Base-by-base conservation (phyloP, 2,113 vertebrate species). In the Eolophus roseicapilla region DNA sequence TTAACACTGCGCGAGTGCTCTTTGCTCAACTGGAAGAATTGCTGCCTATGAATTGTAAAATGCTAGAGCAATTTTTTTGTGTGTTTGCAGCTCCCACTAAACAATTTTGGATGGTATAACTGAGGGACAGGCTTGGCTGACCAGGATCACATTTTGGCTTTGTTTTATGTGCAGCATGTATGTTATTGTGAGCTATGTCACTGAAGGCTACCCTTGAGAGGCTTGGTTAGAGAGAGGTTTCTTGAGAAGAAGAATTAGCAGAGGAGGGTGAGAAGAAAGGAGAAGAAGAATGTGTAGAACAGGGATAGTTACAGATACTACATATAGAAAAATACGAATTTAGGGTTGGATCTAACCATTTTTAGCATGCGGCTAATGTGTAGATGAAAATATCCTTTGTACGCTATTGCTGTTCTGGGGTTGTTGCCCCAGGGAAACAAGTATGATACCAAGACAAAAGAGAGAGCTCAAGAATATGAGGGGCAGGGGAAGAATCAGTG, bases 81-180 rank as follows among this genome's bases (percentile, higher is more conserved):
- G 33, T 37, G 10, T 92, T 91, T 84, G 63, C 15, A 4, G 60
- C 73, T 88, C 64, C n/a, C 35, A 81, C 60, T 85, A 74, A 77
- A 46, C 43, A 29, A 27, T 85, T 92, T 39, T 50, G 43, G 46
- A 29, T 33, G n/a, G 53, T 39, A 23, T 33, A 86, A 78, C 1
- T 80, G 92, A 91, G 91, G 63, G 79, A 53, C 43, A 63, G 82
- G 84, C 53, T 93, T 92, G 62, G n/a, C 70, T 97, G 88, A 50
- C 37, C 1, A 0, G 74, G 57, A 65, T 79, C 74, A 68, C 67
- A 73, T 65, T 82, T 28, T 75, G 46, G 23, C 60, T 90, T 90
- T 68, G 39, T 57, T 95, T 55, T 82, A 10, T 41, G 46, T 25
- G 82, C 85, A 53, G 27, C 3, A 14, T 25, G 31, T 33, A 13